Evolutionary conservation across 2,888 invertebrate genomes (phyloP).

Genomic region (Beris chalybata): DNA sequence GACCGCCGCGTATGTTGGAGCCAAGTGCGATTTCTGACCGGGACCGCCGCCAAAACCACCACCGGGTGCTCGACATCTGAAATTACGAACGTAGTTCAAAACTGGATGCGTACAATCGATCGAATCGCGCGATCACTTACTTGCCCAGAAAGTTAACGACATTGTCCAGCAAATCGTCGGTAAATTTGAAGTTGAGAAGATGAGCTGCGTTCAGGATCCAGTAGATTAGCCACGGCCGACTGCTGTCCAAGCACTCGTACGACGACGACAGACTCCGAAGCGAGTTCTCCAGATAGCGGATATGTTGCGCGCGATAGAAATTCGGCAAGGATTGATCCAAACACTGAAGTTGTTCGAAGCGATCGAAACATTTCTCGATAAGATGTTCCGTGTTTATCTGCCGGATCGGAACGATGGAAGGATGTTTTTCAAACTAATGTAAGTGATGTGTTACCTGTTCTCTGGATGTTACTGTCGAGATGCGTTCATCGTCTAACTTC

Average conservation of each 20-base stretch:
- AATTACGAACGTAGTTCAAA: neutral
- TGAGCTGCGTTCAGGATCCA: conserved; percentile 94
- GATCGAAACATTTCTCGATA: conserved; percentile 60
- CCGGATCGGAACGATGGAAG: conserved; percentile 33
- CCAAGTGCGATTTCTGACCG: conserved; percentile 88
- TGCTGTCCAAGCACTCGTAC: conserved; percentile 88
- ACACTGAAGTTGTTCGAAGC: conserved; percentile 57
- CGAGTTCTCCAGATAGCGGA: conserved; percentile 68
- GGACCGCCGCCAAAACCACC: conserved; percentile 97
- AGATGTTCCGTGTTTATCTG: conserved; percentile 63
- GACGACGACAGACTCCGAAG: conserved; percentile 67
- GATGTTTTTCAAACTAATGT: conserved; percentile 1
- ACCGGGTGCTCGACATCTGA: conserved; percentile 48
- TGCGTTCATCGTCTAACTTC: conserved; percentile 64
- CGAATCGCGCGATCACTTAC: conserved; percentile 47
- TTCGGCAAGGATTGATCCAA: conserved; percentile 63
- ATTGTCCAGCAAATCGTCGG: conserved; percentile 59
- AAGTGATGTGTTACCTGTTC: conserved; percentile 60
- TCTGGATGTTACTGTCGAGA: conserved; percentile 61
- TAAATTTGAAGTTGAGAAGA: conserved; percentile 68
- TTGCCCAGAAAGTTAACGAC: conserved; percentile 64
- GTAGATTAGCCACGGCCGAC: conserved; percentile 95
- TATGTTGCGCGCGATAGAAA: conserved; percentile 66
- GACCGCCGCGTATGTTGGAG: conserved; percentile 96
- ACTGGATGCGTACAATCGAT: neutral